A percentile compares a stretch with the other conserved stretches of the same genome.
Evolutionary conservation across 2,797 vertebrate genomes (phyloP).

Genomic region (Emydoidea blandingii): DNA sequence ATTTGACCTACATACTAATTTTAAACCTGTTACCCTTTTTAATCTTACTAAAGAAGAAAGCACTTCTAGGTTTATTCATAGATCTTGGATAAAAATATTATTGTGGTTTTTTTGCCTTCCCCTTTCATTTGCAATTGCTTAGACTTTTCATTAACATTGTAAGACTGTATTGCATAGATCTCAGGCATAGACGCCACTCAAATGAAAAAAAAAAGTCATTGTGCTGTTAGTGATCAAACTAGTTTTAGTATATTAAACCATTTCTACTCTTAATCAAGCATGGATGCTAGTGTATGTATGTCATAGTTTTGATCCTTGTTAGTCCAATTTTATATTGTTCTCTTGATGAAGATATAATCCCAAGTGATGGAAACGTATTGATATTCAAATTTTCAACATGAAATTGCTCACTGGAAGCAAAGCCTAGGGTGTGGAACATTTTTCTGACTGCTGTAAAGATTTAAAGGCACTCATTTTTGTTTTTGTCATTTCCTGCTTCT

Average conservation of each 20-base stretch:
- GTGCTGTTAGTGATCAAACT: background rate
- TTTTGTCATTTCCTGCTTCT: background rate
- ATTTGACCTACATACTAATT: too few species aligned
- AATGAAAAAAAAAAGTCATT: background rate
- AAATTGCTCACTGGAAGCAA: background rate
- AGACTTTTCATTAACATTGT: too few species aligned
- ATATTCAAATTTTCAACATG: background rate
- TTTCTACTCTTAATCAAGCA: background rate
- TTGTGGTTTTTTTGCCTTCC: too few species aligned
- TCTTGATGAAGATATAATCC: background rate
- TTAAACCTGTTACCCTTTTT: too few species aligned
- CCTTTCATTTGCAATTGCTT: too few species aligned
- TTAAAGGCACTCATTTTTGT: background rate
- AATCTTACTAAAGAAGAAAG: too few species aligned
- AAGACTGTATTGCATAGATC: too few species aligned
- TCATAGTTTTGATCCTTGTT: background rate
- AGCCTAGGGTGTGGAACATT: background rate
- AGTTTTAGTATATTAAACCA: background rate
- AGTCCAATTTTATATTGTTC: background rate
- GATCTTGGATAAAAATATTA: too few species aligned
- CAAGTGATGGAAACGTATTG: background rate
- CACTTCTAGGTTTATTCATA: too few species aligned
- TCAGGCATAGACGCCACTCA: too few species aligned
- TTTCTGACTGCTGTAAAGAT: background rate
- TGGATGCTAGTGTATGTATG: background rate